Evolutionary conservation across 2,113 vertebrate genomes (phyloP), one percentile per base, ranked within the genome.

Genomic region (Rhineura floridana): DNA sequence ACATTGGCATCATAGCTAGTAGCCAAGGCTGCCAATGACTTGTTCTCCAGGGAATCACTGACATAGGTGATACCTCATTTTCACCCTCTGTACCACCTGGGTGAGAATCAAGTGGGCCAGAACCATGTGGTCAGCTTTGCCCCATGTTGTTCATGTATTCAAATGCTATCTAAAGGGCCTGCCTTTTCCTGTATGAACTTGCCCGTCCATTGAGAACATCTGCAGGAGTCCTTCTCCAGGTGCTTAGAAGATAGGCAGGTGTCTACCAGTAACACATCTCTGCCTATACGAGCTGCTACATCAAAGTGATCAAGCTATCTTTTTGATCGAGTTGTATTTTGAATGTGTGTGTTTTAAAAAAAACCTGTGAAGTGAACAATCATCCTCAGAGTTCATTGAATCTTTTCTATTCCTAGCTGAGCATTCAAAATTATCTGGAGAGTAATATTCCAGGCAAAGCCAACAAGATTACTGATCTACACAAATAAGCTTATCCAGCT

Each of bases 331-430:
- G 25, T 28, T 8, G 6, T 19, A 48, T 48, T 73, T 73, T 39
- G 69, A 21, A 42, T 75, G 39, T 75, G 36, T 39, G 7, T 42
- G 30, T 77, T 48, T n/a, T 6, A 33, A 79, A 3, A 33, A 12
- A 69, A 50, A 9, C 6, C 36, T 55, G 7, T 55, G 50, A 55
- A 17, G 30, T 77, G 75, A 48, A 48, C 25, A 8, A n/a, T 33
- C 25, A 8, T 65, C 79, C 25, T 33, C 9, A 11, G 63, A n/a
- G 15, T 42, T 69, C 17, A 11, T 7, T 11, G 15, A n/a, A 67
- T 48, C 63, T 28, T 69, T 67, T 88, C 28, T 21, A 88, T 89
- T 90, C 91, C 72, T 88, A 46, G 17, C 67, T 77, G n/a, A 91
- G 81, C 17, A 73, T 50, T 87, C 75, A 87, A 77, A 78, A 6